Base-by-base conservation (phyloP, 1,140 invertebrate genomes). In the Lepidurus packardi region DNA sequence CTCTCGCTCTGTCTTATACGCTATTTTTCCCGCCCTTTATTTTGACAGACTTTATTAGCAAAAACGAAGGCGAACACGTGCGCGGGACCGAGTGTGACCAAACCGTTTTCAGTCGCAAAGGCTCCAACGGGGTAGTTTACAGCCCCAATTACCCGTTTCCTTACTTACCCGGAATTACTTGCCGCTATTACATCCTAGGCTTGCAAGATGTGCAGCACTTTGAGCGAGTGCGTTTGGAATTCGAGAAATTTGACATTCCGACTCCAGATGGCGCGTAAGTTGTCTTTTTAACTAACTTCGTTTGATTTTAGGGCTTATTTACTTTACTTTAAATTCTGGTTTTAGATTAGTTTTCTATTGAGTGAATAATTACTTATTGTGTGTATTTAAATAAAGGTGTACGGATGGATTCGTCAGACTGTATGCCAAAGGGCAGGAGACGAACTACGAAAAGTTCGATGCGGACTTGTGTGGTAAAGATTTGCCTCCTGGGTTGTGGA, bases 131-230 rank as follows among this genome's bases (percentile, higher is more conserved):
- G 81, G 91, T 89, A 84, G 94, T 98, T 80, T 94, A 92, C 86
- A 96, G 95, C 87, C 97, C 96, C 80, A 96, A 96, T 87, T 98
- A 94, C 88, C 96, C 96, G 82, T 95, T 91, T 87, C 92, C 92
- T 74, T 98, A 97, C 87, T 92, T 96, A 85, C 91, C 92, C 81
- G 97, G 97, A 89, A 92, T 95, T 84, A 94, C 96, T 80, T 98
- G 97, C 88, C 92, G 93, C 85, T 98, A 98, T 88, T 98, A 96
- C 89, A 93, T 98, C 84, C 98, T 98, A 87, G 96, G 95, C 80
- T 92, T 98, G 89, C 94, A 97, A 87, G 95, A 98, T 86, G 91
- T 91, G 77, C 94, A 98, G 85, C 92, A 97, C 87, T 89, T 98
- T 82, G 96, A 98, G 86, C 90, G 95, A 85, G 95, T 97, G 77